Percentiles rank a stretch among this genome's conserved stretches.
phyloP scores from a whole-genome alignment of 2,113 vertebrate species.

The Arizona elegans region DNA sequence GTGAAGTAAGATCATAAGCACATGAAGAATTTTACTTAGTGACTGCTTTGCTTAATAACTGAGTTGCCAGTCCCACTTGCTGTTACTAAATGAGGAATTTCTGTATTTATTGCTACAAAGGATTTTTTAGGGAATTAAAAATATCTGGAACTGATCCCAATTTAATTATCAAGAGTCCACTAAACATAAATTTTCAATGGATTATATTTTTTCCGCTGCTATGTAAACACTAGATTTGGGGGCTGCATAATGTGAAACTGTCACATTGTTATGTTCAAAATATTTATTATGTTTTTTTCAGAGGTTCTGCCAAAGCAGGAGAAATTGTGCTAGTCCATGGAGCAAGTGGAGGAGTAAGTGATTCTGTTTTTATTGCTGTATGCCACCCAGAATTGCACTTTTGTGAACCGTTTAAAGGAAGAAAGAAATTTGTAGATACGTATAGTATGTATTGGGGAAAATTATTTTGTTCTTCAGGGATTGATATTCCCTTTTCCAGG shows the following conservation, averaged over 20 bases:
- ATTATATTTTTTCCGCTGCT: neutral
- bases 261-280: neutral
- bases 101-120: neutral
- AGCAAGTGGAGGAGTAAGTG: constrained; percentile 89
- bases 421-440: neutral
- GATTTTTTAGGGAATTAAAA: neutral
- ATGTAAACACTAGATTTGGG: neutral
- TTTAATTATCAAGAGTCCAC: neutral
- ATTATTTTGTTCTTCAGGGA: neutral
- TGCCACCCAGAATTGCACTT: neutral
- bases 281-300: constrained; percentile 52
- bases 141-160: neutral
- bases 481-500: neutral
- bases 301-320: constrained; percentile 78
- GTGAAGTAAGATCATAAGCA: neutral
- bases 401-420: neutral
- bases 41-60: neutral
- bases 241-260: neutral
- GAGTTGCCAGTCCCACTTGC: neutral
- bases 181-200: neutral
- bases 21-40: neutral
- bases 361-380: neutral
- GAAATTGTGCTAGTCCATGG: constrained; percentile 88
- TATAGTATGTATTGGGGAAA: constrained; percentile 21
- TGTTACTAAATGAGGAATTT: neutral